Evolutionary conservation across 2,797 vertebrate genomes (phyloP).

Genomic region (Rhabdomys pumilio): DNA sequence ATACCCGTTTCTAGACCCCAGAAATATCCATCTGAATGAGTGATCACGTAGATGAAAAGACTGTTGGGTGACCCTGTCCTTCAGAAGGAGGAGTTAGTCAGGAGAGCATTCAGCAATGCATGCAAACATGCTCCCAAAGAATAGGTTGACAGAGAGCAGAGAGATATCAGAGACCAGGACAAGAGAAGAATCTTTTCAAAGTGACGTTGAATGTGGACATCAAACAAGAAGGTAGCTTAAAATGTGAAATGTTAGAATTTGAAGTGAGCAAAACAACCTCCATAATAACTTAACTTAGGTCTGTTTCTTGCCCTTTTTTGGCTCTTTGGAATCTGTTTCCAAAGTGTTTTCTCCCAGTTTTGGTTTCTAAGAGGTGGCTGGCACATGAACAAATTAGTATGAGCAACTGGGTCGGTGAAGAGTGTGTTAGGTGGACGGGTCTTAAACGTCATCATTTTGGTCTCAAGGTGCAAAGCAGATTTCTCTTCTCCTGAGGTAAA

Average conservation of each 20-base stretch:
- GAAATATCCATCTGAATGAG: conserved; percentile 13
- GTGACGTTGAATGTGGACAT: neutral
- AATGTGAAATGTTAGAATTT: neutral
- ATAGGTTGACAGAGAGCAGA: neutral
- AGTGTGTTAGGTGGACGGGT: neutral
- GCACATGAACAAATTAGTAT: neutral
- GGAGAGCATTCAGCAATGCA: neutral
- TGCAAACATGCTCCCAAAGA: neutral
- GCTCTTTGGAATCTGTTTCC: conserved; percentile 33
- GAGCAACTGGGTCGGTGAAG: neutral
- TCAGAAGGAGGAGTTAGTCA: conserved; percentile 8
- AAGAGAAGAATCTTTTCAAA: conserved; percentile 24
- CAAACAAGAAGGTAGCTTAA: neutral
- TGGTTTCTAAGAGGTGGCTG: neutral
- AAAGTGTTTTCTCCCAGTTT: neutral
- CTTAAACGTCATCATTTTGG: neutral
- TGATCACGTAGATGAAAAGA: neutral
- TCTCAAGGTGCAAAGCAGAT: neutral
- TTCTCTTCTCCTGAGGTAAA: conserved; percentile 8
- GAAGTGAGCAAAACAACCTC: neutral
- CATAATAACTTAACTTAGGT: neutral
- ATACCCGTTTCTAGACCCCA: neutral
- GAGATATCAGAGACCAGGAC: neutral
- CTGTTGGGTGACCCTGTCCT: neutral
- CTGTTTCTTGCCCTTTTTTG: neutral